These are phyloP conservation scores for Pediacus dermestoides DNA, from an alignment of 2,888 invertebrate species.

Conservation along the genomic window DNA sequence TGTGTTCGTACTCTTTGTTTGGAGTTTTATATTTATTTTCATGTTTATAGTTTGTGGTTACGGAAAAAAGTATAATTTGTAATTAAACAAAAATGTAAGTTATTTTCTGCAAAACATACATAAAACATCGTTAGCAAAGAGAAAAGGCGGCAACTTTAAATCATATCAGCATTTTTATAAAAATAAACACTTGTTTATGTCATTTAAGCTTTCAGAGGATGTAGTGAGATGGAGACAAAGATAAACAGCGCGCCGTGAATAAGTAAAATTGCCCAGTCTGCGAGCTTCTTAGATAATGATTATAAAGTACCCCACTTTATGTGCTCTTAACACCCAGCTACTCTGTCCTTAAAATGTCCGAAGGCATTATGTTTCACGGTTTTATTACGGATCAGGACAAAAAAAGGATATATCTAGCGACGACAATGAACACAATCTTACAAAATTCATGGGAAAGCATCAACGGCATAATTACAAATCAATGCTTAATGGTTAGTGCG, in stretches of 20 bases:
- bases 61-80: too few relatives aligned
- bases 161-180: constrained; percentile 26
- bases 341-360: constrained; percentile 38
- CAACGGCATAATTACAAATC: background rate
- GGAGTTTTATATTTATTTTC: too few relatives aligned
- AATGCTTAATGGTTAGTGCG: background rate
- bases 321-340: constrained; percentile 39
- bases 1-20: too few relatives aligned
- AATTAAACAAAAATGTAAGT: too few relatives aligned
- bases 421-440: constrained; percentile 2
- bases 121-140: too few relatives aligned
- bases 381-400: constrained; percentile 1
- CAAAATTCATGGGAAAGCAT: constrained; percentile 2
- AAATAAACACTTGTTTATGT: constrained; percentile 31
- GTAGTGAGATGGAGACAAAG: constrained; percentile 13
- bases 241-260: constrained; percentile 10
- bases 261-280: constrained; percentile 37
- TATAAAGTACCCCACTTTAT: constrained; percentile 43
- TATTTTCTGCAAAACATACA: too few relatives aligned
- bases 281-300: constrained; percentile 41
- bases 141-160: too few relatives aligned
- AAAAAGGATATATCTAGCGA: background rate
- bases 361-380: constrained; percentile 34
- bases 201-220: constrained; percentile 15
- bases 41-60: too few relatives aligned